Evolutionary conservation across 2,113 vertebrate species (phyloP), one percentile per base, ranked within the genome.

Genomic region (Lepidiolamprologus cunningtoni): DNA sequence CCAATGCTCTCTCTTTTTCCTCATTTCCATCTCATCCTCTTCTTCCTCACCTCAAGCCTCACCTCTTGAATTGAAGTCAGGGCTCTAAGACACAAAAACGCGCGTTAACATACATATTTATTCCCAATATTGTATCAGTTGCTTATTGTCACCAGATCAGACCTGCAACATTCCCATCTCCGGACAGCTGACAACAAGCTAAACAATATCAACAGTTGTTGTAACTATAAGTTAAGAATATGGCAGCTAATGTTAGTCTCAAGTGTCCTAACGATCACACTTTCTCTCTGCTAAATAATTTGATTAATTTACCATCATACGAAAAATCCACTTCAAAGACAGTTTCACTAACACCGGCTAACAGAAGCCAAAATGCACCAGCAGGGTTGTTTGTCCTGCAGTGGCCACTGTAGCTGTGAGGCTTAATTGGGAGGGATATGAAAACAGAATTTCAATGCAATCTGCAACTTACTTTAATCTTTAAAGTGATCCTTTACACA

Each of bases 101-200:
- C 0, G 0, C 3, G 0, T 66, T 11, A 66, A 37, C 19, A 68
- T 37, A 21, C 61, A 21, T 37, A 37, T 68, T 37, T 37, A 68
- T 3, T 68, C 10, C 19, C 11, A 68, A 5, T 68, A 37, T 37
- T 66, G 33, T 13, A 37, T n/a, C 33, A 68, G 61, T 13, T 68
- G 33, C 33, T 21, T 68, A 37, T 68, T 68, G 61, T 37, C 61
- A 68, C 33, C 61, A 68, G 19, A 68, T 21, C 19, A 40, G 33
- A 40, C 19, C 33, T 13, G 19, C 63, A 68, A 68, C 63, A 37
- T 37, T 68, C 33, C 33, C 2, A 37, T 68, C 63, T 68, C 63
- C 4, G 2, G 19, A 68, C 63, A 21, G 19, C 63, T 68, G 63
- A 68, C 63, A 68, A 68, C 33, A 40, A 68, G 1, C 33, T 66